phyloP scores from a whole-genome alignment of 2,888 invertebrate species.

The Schizotus pectinicornis region DNA sequence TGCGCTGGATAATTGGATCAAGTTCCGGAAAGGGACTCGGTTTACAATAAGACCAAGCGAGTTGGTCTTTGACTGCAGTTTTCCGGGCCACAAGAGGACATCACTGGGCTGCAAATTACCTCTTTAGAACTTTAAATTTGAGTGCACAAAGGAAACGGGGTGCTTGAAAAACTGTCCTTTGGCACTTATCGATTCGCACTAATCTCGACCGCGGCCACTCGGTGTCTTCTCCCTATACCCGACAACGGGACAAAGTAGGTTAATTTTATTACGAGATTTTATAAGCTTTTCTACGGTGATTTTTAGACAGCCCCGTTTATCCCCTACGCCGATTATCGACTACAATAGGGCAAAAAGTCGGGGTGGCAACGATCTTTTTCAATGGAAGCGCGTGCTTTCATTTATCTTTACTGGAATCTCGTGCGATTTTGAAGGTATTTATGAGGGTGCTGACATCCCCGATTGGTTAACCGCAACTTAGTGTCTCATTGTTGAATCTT shows the following conservation, averaged over 20 bases:
- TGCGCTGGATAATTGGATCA: too few relatives aligned
- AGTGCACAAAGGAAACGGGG: slow-evolving; percentile 31
- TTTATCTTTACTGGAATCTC: slow-evolving; percentile 13
- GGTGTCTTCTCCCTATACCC: slow-evolving; percentile 3
- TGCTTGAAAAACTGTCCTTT: slow-evolving; percentile 28
- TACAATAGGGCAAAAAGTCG: slow-evolving; percentile 21
- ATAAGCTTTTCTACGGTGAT: slow-evolving; percentile 16
- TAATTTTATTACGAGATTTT: slow-evolving; percentile 24
- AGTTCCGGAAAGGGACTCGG: too few relatives aligned
- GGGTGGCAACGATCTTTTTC: slow-evolving; percentile 21
- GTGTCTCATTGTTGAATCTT: too few relatives aligned
- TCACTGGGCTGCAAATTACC: slow-evolving; percentile 40
- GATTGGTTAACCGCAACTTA: too few relatives aligned
- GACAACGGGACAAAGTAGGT: slow-evolving; percentile 20
- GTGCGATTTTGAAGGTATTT: too few relatives aligned
- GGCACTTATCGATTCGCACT: slow-evolving; percentile 17
- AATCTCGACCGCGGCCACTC: slow-evolving; percentile 10
- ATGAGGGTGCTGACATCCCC: too few relatives aligned
- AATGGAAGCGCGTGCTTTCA: slow-evolving; percentile 12
- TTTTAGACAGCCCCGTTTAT: slow-evolving; percentile 20
- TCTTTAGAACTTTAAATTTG: slow-evolving; percentile 35
- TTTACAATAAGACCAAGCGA: neutral
- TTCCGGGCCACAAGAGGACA: slow-evolving; percentile 32
- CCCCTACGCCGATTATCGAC: slow-evolving; percentile 16
- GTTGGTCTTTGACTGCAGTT: slow-evolving; percentile 33